A percentile compares a stretch with the other conserved stretches of the same genome.
Conservation (phyloP, 2,888 invertebrate species). For the Polydesmus complanatus region DNA sequence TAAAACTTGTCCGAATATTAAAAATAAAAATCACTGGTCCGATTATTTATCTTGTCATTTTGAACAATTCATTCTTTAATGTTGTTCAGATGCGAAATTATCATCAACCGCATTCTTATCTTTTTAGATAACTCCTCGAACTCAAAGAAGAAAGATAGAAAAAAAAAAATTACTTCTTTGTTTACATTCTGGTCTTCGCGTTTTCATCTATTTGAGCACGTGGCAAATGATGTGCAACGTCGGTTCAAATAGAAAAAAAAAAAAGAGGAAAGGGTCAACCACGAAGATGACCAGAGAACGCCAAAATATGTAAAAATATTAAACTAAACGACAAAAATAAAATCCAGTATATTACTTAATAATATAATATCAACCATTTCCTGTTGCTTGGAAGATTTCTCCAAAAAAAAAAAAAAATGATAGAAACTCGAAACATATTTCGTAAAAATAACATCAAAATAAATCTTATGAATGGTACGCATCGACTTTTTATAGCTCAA, state of each 20-base stretch:
- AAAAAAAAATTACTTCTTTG: neutral
- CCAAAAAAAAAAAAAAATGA: too few relatives aligned
- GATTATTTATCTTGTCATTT: conserved; percentile 14
- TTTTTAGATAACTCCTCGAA: neutral
- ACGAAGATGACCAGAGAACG: neutral
- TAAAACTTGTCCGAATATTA: conserved; percentile 4
- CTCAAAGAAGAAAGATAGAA: neutral
- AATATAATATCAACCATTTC: neutral
- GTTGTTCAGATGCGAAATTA: neutral
- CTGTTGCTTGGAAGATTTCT: too few relatives aligned
- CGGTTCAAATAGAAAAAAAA: neutral
- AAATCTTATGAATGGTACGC: too few relatives aligned
- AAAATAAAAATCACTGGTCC: conserved; percentile 4
- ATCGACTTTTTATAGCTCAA: too few relatives aligned
- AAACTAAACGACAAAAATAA: neutral
- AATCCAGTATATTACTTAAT: neutral
- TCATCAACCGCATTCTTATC: neutral
- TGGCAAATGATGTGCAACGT: neutral
- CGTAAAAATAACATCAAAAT: too few relatives aligned
- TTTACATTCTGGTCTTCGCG: neutral
- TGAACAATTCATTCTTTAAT: conserved; percentile 2
- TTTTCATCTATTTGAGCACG: neutral
- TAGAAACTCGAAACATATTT: too few relatives aligned
- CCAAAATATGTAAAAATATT: neutral
- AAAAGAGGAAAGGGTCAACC: neutral